Percentiles rank a stretch among this genome's conserved stretches.
phyloP scores from a whole-genome alignment of 2,888 invertebrate species.

The Chrysolina haemoptera region DNA sequence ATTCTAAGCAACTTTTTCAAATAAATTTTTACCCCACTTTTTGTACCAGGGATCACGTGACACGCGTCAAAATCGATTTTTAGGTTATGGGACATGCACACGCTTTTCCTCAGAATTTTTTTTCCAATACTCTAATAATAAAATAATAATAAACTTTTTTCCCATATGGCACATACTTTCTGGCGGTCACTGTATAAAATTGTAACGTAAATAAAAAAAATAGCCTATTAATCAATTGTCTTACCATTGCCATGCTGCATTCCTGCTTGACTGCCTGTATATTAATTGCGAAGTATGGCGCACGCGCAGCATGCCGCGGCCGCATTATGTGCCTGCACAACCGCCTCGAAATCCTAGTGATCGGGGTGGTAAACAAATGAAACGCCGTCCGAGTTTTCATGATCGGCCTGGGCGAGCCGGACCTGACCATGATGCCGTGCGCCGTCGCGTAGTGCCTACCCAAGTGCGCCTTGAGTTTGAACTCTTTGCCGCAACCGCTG shows the following conservation, averaged over 20 bases:
- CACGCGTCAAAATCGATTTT: no score
- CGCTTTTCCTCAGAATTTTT: no score
- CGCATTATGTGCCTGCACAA: constrained; percentile 87
- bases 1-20: no score
- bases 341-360: constrained; percentile 90
- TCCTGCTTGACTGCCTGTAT: constrained; percentile 86
- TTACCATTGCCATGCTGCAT: constrained; percentile 77
- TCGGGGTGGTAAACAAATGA: constrained; percentile 92
- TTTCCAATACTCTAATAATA: no score
- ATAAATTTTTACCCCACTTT: no score
- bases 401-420: constrained; percentile 89
- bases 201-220: no score
- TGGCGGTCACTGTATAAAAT: no score
- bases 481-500: constrained; percentile 94
- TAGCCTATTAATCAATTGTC: no score
- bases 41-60: no score
- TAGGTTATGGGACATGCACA: no score
- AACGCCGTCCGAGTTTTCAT: constrained; percentile 98
- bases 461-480: constrained; percentile 94
- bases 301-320: constrained; percentile 89
- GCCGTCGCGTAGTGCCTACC: constrained; percentile 95
- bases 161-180: no score
- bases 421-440: constrained; percentile 84
- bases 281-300: constrained; percentile 86
- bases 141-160: no score